Conservation (phyloP, 2,113 vertebrate genomes). For the Proteles cristata region DNA sequence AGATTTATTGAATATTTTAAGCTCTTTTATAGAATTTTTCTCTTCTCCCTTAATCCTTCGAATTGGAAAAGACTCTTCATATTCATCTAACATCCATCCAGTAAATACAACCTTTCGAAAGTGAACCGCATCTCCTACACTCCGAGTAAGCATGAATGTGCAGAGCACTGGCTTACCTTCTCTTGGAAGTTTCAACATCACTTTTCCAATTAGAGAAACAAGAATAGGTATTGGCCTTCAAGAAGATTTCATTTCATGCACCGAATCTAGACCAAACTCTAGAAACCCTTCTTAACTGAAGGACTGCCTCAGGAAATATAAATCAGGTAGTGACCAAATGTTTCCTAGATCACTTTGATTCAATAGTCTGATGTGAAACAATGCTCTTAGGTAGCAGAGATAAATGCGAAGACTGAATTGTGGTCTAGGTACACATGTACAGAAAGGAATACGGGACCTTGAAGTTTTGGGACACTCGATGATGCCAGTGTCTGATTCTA, state of each 20-base stretch:
- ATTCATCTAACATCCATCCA: not conserved
- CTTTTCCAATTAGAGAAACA: not conserved
- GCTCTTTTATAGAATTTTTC: not conserved
- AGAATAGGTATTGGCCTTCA: not conserved
- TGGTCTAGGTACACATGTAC: not conserved
- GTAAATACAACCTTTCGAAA: not conserved
- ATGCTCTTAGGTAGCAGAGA: not conserved
- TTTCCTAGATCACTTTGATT: not conserved
- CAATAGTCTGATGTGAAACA: not conserved
- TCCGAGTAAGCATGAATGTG: not conserved
- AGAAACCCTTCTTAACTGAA: not conserved
- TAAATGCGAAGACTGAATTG: not conserved
- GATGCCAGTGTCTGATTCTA: not conserved
- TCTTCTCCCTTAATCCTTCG: not conserved
- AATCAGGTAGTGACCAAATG: not conserved
- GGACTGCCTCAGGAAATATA: not conserved
- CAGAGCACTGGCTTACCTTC: not conserved
- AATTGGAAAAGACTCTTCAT: not conserved
- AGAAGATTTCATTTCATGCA: not conserved
- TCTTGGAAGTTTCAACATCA: not conserved
- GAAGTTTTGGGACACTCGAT: not conserved
- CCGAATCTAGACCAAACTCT: not conserved
- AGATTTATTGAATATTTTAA: not conserved
- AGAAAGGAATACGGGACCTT: rapidly evolving
- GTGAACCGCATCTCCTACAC: not conserved